Base-by-base conservation (phyloP, 2,113 vertebrate species). In the Oncorhynchus masou region DNA sequence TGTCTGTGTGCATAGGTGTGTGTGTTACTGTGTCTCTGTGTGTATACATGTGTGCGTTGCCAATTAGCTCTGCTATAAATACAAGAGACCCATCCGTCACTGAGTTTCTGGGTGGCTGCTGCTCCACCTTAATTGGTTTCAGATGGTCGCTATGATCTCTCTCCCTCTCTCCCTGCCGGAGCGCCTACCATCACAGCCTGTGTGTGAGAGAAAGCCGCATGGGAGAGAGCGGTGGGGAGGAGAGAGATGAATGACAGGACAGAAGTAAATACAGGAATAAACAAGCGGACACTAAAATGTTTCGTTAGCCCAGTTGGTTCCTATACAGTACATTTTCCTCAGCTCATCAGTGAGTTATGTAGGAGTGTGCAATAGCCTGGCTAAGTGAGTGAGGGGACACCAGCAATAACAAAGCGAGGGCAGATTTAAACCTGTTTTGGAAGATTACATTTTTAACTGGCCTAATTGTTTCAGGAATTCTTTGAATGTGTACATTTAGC, bases 11-110 rank as follows among this genome's bases (percentile, higher is more conserved):
- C 39, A 45, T 45, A 11, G 39, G 9, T 45, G 39, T 45, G 39
- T 45, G 39, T 45, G 39, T 45, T 45, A 62, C 54, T 73, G 64
- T 59, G 94, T 91, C 91, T 70, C 39, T 84, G 78, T 84, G 73
- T 81, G 87, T 86, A 54, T 94, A 89, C 70, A 51, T 95, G 94
- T 96, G 95, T 95, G 95, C 96, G 95, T 97, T 97, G 96, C 96
- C 97, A 98, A 98, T 99, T 99, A 98, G 95, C 95, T 95, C 90
- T 94, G 96, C 96, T 94, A 95, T 97, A 98, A 96, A 97, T 95
- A 94, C 93, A 94, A 64, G 95, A 95, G 94, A 94, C 94, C 95
- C 95, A 97, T 98, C 96, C 95, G 96, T 98, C 97, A 96, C 94
- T 92, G 89, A 94, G 94, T 95, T 95, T 96, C 96, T 97, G 96